These are phyloP conservation scores for Anaspis maculata DNA, from an alignment of 2,888 invertebrate genomes.

Conservation along the genomic window DNA sequence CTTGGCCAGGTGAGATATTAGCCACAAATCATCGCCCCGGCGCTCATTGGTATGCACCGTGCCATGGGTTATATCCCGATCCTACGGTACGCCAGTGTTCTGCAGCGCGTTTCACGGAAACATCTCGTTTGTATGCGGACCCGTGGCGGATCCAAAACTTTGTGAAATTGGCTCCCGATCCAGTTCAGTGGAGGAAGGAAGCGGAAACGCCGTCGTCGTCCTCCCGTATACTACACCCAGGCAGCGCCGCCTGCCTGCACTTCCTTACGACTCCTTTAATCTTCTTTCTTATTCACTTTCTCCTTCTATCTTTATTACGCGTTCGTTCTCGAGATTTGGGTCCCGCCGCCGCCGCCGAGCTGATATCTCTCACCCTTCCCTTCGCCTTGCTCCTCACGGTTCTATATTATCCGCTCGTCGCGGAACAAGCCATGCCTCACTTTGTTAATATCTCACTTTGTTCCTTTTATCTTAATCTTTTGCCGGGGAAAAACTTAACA, in stretches of 20 bases:
- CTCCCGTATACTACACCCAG: too few relatives aligned
- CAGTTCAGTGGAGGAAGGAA: conserved; percentile 47
- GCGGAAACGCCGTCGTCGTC: conserved; percentile 35
- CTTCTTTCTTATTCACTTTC: conserved; percentile 55
- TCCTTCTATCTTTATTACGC: conserved; percentile 54
- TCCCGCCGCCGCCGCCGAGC: conserved; percentile 28
- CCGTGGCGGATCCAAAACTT: conserved; percentile 45
- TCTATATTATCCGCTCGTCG: conserved; percentile 38
- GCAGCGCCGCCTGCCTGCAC: conserved; percentile 23
- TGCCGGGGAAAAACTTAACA: conserved; percentile 18
- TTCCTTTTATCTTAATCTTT: conserved; percentile 37
- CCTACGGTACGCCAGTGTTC: conserved; percentile 32
- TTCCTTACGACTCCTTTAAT: conserved; percentile 39
- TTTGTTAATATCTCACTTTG: conserved; percentile 41
- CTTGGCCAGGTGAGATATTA: conserved; percentile 37
- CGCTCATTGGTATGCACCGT: conserved; percentile 30
- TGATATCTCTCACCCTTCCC: conserved; percentile 26
- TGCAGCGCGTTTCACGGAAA: conserved; percentile 33
- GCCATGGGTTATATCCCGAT: conserved; percentile 24
- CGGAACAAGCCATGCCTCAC: conserved; percentile 37
- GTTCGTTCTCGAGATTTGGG: conserved; percentile 54
- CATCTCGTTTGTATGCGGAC: conserved; percentile 46
- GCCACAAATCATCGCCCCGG: conserved; percentile 42
- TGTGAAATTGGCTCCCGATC: conserved; percentile 49
- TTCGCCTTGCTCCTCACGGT: conserved; percentile 18